Evolutionary conservation across 2,888 invertebrate genomes (phyloP), one percentile per base, ranked within the genome.

Genomic region (Cephus pulcher): DNA sequence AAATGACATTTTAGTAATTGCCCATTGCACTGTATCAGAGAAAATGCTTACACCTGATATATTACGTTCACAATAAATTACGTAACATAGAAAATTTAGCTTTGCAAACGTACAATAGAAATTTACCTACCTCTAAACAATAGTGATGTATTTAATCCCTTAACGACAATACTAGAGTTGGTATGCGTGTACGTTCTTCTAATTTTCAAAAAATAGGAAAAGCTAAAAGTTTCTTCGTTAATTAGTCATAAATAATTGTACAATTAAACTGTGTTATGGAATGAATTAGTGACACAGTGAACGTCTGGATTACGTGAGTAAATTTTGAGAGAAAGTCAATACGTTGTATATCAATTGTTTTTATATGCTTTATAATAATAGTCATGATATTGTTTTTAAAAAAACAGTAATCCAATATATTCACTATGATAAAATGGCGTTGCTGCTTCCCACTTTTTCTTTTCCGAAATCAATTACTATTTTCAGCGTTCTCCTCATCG

Each of bases 141-240:
- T 56, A 56, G 23, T 56, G 23, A 23, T 6, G 56, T 56, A 6
- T 56, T 56, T 30, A 77, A 56, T 1, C 23, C 30, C 33, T 12
- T 69, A 77, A 34, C 34, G 34, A 77, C 12, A 56, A 77, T 77
- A 11, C 35, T 23, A 15, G 34, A 34, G 56, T 34, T 32, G 71
- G 32, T 78, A 75, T 15, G 40, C 75, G n/a, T 68, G 70, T 11
- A 33, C 32, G n/a, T 15, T 15, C 6, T 15, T 40, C 4, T 1
- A 15, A 40, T 40, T 40, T 15, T 15, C 1, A 4, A 40, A 37
- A 40, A 40, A 56, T 56, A 23, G 23, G 23, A 56, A 56, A 56
- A 23, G 2, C 23, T 1, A 23, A 56, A 56, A 23, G 23, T 56
- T 23, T 23, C 9, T 23, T 23, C 56, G 23, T 23, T 6, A 23